Base-by-base conservation (phyloP, 1,140 invertebrate species). In the Stegodyphus mimosarum region DNA sequence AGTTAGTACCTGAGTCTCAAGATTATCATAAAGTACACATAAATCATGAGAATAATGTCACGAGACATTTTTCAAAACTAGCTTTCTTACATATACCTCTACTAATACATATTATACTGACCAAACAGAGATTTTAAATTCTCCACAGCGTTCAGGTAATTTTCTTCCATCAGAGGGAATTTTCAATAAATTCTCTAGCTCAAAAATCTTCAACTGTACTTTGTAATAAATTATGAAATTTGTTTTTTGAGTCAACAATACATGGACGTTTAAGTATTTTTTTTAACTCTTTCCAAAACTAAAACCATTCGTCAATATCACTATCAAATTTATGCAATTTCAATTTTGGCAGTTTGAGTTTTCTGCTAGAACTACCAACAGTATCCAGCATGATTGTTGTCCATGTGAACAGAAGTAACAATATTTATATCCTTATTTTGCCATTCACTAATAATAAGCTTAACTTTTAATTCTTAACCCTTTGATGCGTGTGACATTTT, bases 281-380 rank as follows among this genome's bases (percentile, higher is more conserved):
- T 51, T 86, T 66, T 74, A 90, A 90, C 66, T 89, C 88, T 0
- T 75, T 80, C 89, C 89, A 90, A 79, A 89, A 90, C 0, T 76
- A 52, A 6, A 90, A 69, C 89, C 89, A 90, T 1, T 88, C 88
- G 50, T 86, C 89, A 2, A 89, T 74, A 33, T 87, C 76, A 60
- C 9, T 2, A 15, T 60, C 55, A 60, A 60, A 60, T 60, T 60
- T 60, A 60, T 60, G 55, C 15, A 60, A 60, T 60, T 60, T 15
- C 15, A 60, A 60, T 15, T 60, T 60, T 5, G 55, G 55, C 55
- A 60, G 1, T 60, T 60, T 60, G 15, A 60, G 5, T 60, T 60
- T 60, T 9, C 15, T 60, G 55, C 55, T 60, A 1, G 5, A 60
- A 60, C 15, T 60, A 5, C 15, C 15, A 60, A 60, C 9, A 10